Conservation (phyloP, 2,888 invertebrate species). For the Pyrochroa serraticornis region DNA sequence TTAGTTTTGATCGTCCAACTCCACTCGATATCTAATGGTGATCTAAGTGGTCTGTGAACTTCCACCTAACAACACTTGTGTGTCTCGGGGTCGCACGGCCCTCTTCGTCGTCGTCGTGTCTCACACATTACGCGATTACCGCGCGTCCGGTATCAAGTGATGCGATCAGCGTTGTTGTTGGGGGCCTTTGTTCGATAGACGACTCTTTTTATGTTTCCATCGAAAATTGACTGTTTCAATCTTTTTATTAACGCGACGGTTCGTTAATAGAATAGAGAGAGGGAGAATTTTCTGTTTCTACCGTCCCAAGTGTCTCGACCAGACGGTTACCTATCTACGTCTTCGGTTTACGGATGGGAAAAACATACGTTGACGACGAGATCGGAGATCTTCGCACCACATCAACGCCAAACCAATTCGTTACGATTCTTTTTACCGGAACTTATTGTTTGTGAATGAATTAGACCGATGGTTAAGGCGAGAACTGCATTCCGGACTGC, state of each 20-base stretch:
- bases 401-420: constrained; percentile 33
- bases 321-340: no score
- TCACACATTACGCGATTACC: constrained; percentile 32
- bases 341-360: constrained; percentile 18
- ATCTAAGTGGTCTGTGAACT: constrained; percentile 45
- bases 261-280: constrained; percentile 1
- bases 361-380: constrained; percentile 14
- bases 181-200: not conserved
- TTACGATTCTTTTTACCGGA: constrained; percentile 35
- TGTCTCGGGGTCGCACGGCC: constrained; percentile 33
- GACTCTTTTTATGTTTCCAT: not conserved
- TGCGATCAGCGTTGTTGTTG: constrained; percentile 6
- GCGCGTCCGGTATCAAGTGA: constrained; percentile 1
- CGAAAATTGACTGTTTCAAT: constrained; percentile 9
- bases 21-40: constrained; percentile 44
- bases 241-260: constrained; percentile 1
- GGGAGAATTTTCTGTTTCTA: no score
- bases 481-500: not conserved
- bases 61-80: constrained; percentile 35
- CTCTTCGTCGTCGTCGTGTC: constrained; percentile 20
- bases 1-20: constrained; percentile 35
- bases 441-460: constrained; percentile 39
- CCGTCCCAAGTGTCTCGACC: no score
- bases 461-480: constrained; percentile 5
- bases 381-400: constrained; percentile 17